Evolutionary conservation across 2,888 invertebrate genomes (phyloP).

Genomic region (Chrysopilus asiliformis): DNA sequence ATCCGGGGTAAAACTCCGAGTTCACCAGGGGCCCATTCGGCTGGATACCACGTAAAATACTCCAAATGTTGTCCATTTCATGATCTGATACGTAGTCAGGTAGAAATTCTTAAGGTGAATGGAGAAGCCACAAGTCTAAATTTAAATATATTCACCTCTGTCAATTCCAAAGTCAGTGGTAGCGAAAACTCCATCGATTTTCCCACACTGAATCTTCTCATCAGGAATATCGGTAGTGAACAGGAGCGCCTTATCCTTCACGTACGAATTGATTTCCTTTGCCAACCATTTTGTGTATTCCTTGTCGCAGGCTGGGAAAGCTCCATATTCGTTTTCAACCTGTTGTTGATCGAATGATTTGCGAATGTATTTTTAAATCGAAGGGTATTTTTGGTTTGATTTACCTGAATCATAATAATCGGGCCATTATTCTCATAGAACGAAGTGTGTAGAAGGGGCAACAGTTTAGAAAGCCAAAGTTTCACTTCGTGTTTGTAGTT

Average conservation of each 20-base stretch:
- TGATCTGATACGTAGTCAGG: conserved; percentile 25
- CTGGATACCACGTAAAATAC: conserved; percentile 39
- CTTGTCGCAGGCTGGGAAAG: conserved; percentile 55
- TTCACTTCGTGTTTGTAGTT: conserved; percentile 40
- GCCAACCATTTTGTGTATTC: conserved; percentile 53
- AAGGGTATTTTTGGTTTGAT: no score
- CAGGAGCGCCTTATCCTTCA: conserved; percentile 40
- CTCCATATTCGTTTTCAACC: conserved; percentile 86
- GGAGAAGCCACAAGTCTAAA: background rate
- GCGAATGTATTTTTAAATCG: background rate
- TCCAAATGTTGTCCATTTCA: conserved; percentile 34
- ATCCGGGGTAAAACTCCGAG: conserved; percentile 84
- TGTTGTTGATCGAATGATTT: background rate
- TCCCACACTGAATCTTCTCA: conserved; percentile 44
- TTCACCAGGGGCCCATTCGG: conserved; percentile 73
- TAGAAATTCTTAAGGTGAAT: background rate
- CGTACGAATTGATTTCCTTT: conserved; percentile 42
- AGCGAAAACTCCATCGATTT: conserved; percentile 55
- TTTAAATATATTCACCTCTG: conserved; percentile 27
- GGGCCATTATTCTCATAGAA: conserved; percentile 63
- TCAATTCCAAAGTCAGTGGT: conserved; percentile 64
- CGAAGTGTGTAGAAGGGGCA: conserved; percentile 37
- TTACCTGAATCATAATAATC: conserved; percentile 75
- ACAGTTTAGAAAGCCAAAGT: conserved; percentile 41
- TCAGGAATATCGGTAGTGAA: conserved; percentile 71